Evolutionary conservation across 2,113 vertebrate species (phyloP), one percentile per base, ranked within the genome.

Genomic region (Hippocampus guttulatus): DNA sequence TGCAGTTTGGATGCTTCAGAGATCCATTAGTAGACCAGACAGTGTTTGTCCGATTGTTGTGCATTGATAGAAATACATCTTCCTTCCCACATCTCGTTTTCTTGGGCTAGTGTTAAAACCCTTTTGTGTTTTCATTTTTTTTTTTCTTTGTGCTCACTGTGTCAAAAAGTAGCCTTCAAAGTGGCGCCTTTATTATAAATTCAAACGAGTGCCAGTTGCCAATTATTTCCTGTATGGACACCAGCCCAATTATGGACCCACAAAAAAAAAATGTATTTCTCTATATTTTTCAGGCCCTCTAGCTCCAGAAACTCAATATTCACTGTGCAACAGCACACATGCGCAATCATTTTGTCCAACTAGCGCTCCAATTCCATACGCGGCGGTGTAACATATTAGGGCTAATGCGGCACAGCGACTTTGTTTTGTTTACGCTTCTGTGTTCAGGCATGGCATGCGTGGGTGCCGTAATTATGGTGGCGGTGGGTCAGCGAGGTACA

Each of bases 381-480:
- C 71, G 0, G n/a, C 23, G 1, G 11, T 62, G 23, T 68, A 54
- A 75, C 57, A 62, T 75, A 73, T 80, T 79, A 69, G 9, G 18
- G 41, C 64, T 75, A 84, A 85, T 81, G 68, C 20, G 1, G 41
- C 74, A 67, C 65, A 69, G 11, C 49, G 69, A 58, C 54, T 83
- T 61, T 4, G 54, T 75, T 84, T 76, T 75, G 40, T 75, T 72
- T 27, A 14, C 58, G 61, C 52, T 21, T 67, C 25, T 73, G 30
- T 73, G 66, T 68, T 33, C 16, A 63, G 67, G 52, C 68, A 65
- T 23, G 6, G 67, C 5, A 62, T 51, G 23, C 55, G 76, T 81
- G 66, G 64, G 75, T 71, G 78, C 80, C 62, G 77, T 90, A 88
- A 91, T 91, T 90, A 88, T 70, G 52, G 80, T 65, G 72, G 70